A percentile compares a stretch with the other conserved stretches of the same genome.
phyloP scores from a whole-genome alignment of 2,888 invertebrate species.

The Tetanocera ferruginea region DNA sequence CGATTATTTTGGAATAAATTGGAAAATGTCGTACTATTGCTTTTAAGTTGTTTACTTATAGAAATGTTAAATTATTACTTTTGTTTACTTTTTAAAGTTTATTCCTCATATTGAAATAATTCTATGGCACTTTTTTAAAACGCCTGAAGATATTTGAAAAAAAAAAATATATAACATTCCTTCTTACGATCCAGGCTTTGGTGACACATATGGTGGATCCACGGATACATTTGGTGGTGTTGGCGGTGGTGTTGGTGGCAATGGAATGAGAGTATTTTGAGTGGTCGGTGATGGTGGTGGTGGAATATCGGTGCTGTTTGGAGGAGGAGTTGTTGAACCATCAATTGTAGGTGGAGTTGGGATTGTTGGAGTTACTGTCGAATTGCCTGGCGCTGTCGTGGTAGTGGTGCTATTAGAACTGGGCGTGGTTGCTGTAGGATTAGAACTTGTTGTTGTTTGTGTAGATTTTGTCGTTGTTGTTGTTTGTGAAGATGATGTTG shows the following conservation, averaged over 20 bases:
- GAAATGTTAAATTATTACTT: too few species aligned
- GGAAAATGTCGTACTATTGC: too few species aligned
- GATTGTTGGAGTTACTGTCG: slow-evolving; percentile 24
- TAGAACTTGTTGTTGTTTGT: background rate
- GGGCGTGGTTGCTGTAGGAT: slow-evolving; percentile 26
- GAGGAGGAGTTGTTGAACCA: slow-evolving; percentile 19
- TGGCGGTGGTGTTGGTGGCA: slow-evolving; percentile 54
- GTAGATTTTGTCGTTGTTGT: slow-evolving; percentile 20
- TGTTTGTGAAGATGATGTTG: background rate
- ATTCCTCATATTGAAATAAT: too few species aligned
- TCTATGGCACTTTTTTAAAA: too few species aligned
- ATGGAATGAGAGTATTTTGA: slow-evolving; percentile 42
- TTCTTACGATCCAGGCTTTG: too few species aligned
- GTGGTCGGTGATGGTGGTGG: slow-evolving; percentile 54
- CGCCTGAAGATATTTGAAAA: too few species aligned
- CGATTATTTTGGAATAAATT: too few species aligned
- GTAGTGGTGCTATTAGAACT: slow-evolving; percentile 46
- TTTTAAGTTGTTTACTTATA: too few species aligned
- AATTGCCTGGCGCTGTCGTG: slow-evolving; percentile 39
- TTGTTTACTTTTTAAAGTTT: too few species aligned
- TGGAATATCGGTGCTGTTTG: slow-evolving; percentile 54
- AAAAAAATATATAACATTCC: too few species aligned
- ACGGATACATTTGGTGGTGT: slow-evolving; percentile 52
- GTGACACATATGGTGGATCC: slow-evolving; percentile 36
- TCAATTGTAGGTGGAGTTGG: slow-evolving; percentile 18